Evolutionary conservation across 2,113 vertebrate genomes (phyloP), one percentile per base, ranked within the genome.

Genomic region (Kryptolebias marmoratus): DNA sequence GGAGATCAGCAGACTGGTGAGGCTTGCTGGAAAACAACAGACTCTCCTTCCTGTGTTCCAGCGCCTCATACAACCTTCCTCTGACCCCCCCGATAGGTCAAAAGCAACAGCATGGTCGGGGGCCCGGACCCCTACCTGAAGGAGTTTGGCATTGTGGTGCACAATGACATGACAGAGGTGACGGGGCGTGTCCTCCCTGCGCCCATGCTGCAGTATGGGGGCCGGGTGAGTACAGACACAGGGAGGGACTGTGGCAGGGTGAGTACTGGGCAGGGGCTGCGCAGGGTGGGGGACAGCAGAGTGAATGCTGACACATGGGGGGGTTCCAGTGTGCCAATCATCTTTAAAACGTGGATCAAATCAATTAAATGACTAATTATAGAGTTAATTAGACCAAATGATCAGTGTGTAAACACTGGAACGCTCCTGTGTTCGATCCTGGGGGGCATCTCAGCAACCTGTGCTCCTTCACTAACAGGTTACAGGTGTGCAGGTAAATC

Each of bases 31-130:
- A 9, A 3, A 59, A n/a, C n/a, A 53, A 2, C 30, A 3, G 1
- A 32, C 39, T 10, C 5, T 42, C 39, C 39, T 9, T 9, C 5
- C 39, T 42, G 39, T 10, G 22, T 22, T 22, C 7, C 32, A 36
- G 32, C 32, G 32, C 3, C 32, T 36, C 32, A 27, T 42, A 7
- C 27, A 64, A 44, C 27, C 44, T 32, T 3, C n/a, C 5, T 15
- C 16, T 9, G 18, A 1, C 27, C 18, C 22, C 0, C 22, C 66
- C 22, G 22, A 36, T 84, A 97, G 97, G 97, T 98, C 82, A 98
- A 99, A 92, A 99, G 97, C 77, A 99, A 98, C 94, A 98, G 97
- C 73, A 97, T 98, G 98, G 96, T 99, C 32, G 98, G 97, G 39
- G 97, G 97, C 42, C 98, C 98, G 2, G 98, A 99, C 84, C 98